Percentiles rank a stretch among this genome's conserved stretches.
phyloP scores from a whole-genome alignment of 2,113 vertebrate species.

The Neodontobutis hainanensis region DNA sequence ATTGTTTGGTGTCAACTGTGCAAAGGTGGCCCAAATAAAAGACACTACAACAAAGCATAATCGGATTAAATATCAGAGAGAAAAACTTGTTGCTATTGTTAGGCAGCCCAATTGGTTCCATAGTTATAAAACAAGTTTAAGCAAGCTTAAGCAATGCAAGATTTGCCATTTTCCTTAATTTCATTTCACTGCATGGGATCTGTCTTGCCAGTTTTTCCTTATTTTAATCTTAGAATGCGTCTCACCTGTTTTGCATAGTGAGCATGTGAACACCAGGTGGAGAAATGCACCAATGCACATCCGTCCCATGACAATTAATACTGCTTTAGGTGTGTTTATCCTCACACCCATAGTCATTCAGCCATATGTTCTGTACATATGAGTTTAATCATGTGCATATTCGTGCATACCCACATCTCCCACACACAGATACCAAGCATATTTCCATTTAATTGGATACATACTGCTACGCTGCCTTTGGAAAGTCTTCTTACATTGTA shows the following conservation, averaged over 20 bases:
- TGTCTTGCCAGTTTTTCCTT: not conserved
- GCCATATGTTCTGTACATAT: conserved; percentile 12
- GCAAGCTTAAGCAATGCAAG: not conserved
- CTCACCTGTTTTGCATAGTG: conserved; percentile 8
- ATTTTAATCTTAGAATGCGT: not conserved
- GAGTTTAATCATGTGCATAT: conserved; percentile 2
- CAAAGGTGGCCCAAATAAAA: no score
- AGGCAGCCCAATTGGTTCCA: no score
- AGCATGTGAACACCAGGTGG: conserved; percentile 1
- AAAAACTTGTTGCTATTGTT: no score
- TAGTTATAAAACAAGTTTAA: no score
- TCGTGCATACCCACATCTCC: not conserved
- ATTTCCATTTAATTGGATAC: not conserved
- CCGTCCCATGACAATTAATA: conserved; percentile 2
- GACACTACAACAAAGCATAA: no score
- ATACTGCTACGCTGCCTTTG: not conserved
- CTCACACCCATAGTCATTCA: not conserved
- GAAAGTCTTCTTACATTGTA: not conserved
- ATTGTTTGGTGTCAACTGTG: no score
- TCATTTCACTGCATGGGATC: not conserved
- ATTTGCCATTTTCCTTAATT: not conserved
- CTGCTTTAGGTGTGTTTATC: conserved; percentile 4
- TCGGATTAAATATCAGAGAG: no score
- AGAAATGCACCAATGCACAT: not conserved
- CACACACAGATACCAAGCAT: not conserved